A percentile compares a stretch with the other conserved stretches of the same genome.
Conservation (phyloP, 2,113 vertebrate species). For the Recurvirostra avosetta region DNA sequence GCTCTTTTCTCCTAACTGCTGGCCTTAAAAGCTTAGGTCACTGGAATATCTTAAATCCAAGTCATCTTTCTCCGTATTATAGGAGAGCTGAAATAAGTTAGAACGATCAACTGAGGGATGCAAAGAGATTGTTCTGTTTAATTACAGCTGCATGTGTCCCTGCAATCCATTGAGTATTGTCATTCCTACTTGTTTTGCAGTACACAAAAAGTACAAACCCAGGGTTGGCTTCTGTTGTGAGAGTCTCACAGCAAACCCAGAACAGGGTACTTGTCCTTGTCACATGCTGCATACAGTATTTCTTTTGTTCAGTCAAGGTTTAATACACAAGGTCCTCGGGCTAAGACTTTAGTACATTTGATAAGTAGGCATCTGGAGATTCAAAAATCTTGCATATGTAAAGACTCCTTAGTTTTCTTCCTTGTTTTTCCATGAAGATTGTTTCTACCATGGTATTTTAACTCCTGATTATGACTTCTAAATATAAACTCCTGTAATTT, state of each 20-base stretch:
- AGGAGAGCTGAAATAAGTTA: not conserved
- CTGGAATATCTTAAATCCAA: not conserved
- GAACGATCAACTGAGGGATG: not conserved
- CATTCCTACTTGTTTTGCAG: not conserved
- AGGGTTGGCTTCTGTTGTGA: not conserved
- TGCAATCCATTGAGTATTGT: not conserved
- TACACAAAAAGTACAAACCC: not conserved
- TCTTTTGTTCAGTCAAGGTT: not conserved
- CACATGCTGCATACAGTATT: not conserved
- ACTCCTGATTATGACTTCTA: not conserved
- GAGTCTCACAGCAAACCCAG: not conserved
- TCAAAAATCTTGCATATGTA: not conserved
- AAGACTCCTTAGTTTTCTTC: not conserved
- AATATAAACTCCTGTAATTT: not conserved
- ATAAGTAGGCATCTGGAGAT: not conserved
- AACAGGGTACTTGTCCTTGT: not conserved
- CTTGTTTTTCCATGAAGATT: not conserved
- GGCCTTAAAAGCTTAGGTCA: not conserved
- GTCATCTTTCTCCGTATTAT: not conserved
- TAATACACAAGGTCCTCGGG: not conserved
- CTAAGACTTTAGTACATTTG: not conserved
- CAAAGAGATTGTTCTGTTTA: not conserved
- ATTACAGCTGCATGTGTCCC: not conserved
- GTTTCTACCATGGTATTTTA: not conserved
- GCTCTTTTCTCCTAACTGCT: not conserved